Evolutionary conservation across 1,140 invertebrate species (phyloP).

Genomic region (Goniozus legneri): DNA sequence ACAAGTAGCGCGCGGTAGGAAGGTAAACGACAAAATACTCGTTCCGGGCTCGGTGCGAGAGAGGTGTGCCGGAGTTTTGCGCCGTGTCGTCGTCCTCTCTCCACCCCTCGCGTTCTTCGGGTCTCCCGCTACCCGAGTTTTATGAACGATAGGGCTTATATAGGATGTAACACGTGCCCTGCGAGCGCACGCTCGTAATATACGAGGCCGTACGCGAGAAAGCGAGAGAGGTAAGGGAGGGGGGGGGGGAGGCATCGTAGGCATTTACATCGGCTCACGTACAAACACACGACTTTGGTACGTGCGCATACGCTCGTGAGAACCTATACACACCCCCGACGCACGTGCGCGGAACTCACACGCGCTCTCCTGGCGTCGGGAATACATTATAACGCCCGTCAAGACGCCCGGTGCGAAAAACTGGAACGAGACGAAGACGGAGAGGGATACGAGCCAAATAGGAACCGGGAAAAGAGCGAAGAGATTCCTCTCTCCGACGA

Average conservation of each 20-base stretch:
- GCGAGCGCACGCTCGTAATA: constrained; percentile 29
- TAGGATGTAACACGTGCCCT: constrained; percentile 29
- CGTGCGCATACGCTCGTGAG: too few relatives aligned
- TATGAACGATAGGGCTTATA: constrained; percentile 29
- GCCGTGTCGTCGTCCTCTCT: constrained; percentile 7
- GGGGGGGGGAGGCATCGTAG: constrained; percentile 10
- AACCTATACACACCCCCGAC: too few relatives aligned
- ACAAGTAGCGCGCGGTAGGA: constrained; percentile 12
- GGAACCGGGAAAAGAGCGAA: too few relatives aligned
- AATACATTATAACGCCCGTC: too few relatives aligned
- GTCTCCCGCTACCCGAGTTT: too few relatives aligned
- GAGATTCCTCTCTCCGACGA: too few relatives aligned
- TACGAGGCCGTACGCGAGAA: constrained; percentile 17
- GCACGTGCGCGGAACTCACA: too few relatives aligned
- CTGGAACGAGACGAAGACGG: too few relatives aligned
- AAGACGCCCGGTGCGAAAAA: too few relatives aligned
- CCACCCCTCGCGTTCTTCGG: background rate
- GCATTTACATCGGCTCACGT: constrained; percentile 14
- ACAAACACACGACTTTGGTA: too few relatives aligned
- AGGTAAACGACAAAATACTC: background rate
- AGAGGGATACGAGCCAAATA: too few relatives aligned
- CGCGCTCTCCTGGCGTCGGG: too few relatives aligned
- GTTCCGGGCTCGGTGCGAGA: constrained; percentile 1
- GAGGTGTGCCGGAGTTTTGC: constrained; percentile 12
- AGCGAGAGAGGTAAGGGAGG: background rate